Conservation (phyloP, 1,140 invertebrate genomes). For the Anoplophora glabripennis region DNA sequence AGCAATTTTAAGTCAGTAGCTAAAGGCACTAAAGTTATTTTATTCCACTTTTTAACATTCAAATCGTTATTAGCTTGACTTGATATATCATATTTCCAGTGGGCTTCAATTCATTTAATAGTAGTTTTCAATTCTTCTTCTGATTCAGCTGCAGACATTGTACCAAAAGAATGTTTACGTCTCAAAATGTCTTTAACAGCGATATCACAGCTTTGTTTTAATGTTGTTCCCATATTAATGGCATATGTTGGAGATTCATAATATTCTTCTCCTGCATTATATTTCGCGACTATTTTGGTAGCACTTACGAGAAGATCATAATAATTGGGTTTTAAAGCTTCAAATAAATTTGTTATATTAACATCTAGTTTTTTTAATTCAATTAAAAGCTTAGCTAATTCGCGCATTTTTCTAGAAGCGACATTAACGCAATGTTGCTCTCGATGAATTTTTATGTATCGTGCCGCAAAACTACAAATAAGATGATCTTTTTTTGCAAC, state of each 20-base stretch:
- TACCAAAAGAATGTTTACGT: background rate
- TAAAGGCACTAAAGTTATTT: constrained; percentile 32
- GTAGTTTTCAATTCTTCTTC: constrained; percentile 39
- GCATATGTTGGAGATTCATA: constrained; percentile 27
- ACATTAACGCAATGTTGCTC: too few relatives aligned
- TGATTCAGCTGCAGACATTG: constrained; percentile 22
- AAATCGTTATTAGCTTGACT: constrained; percentile 32
- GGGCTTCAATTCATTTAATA: constrained; percentile 37
- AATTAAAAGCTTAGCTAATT: too few relatives aligned
- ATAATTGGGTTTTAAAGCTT: too few relatives aligned
- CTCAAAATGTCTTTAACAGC: constrained; percentile 23
- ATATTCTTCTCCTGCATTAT: constrained; percentile 18
- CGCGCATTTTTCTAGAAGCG: too few relatives aligned
- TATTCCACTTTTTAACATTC: constrained; percentile 34
- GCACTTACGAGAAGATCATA: constrained; percentile 23
- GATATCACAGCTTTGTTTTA: constrained; percentile 32
- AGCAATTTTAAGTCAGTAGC: constrained; percentile 33
- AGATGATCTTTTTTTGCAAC: too few relatives aligned
- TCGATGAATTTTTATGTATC: too few relatives aligned
- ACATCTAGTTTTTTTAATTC: too few relatives aligned
- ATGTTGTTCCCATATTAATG: constrained; percentile 25
- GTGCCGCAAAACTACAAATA: too few relatives aligned
- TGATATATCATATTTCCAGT: constrained; percentile 44
- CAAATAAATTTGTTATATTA: too few relatives aligned
- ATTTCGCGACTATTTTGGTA: constrained; percentile 23